Evolutionary conservation across 2,888 invertebrate genomes (phyloP), one percentile per base, ranked within the genome.

Genomic region (Smittia sp.): DNA sequence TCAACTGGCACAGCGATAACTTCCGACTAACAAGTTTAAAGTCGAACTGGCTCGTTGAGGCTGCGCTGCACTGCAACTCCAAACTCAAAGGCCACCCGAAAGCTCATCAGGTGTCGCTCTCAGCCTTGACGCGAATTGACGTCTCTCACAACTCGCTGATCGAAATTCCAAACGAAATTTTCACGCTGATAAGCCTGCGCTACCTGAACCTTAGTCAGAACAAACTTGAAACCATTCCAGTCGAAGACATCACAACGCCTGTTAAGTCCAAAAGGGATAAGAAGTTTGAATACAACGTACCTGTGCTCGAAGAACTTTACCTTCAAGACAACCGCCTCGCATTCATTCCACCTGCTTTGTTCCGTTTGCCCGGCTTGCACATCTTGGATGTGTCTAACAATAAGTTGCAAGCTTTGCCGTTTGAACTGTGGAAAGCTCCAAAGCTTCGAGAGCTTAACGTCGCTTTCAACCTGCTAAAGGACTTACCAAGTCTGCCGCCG

Each of bases 301-400:
- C 94, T 0, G 89, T 90, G 62, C 82, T 98, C 74, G 96, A 96
- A 78, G 97, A 97, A 79, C 82, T 98, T 32, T 93, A 93, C 79
- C 80, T 98, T n/a, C 92, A 94, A 85, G 94, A 97, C 81, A 96
- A 96, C 82, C 87, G 94, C 1, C 83, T 99, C 39, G 92, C 93
- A 76, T 85, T 86, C 72, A 82, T 98, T 11, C 96, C 97, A 0
- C 86, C 90, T 1, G 89, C 89, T 73, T 83, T 98, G 27, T 96
- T 97, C 84, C 85, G 87, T 3, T 85, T 98, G 72, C 92, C 94
- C 0, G 84, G 88, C 0, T 84, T 98, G 46, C 85, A 87, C 11
- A 90, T 91, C 1, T 85, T 99, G 76, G 96, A 98, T 81, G 89
- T 96, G n/a, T 94, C 96, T 0, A 94, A 96, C 83, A 98, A 98